Conservation (phyloP, 2,888 invertebrate genomes). For the Arenicola marina region DNA sequence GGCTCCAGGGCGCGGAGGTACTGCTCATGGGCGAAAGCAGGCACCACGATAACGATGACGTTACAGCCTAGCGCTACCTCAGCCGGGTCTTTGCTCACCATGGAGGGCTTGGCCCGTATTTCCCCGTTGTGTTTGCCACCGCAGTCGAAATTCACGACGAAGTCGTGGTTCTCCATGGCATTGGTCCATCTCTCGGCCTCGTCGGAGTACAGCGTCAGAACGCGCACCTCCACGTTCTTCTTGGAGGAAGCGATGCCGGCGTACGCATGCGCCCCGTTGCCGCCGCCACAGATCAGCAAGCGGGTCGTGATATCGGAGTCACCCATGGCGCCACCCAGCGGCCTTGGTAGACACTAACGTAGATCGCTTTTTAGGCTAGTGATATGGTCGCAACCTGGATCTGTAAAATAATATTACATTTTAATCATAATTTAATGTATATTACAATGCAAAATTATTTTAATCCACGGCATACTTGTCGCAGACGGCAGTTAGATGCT, state of each 20-base stretch:
- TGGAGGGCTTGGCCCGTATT: slow-evolving; percentile 35
- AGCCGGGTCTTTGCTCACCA: slow-evolving; percentile 41
- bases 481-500: too few species aligned
- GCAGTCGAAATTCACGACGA: slow-evolving; percentile 25
- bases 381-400: too few species aligned
- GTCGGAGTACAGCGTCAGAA: slow-evolving; percentile 40
- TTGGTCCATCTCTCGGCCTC: slow-evolving; percentile 44
- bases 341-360: too few species aligned
- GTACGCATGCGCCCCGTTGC: slow-evolving; percentile 46
- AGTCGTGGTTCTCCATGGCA: slow-evolving; percentile 30
- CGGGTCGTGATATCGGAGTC: too few species aligned
- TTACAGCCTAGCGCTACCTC: slow-evolving; percentile 36
- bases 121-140: background rate
- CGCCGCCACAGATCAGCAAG: slow-evolving; percentile 40
- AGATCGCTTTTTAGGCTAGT: too few species aligned
- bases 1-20: slow-evolving; percentile 40
- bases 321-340: too few species aligned
- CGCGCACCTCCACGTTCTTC: slow-evolving; percentile 34
- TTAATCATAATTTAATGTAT: too few species aligned
- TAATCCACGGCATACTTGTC: too few species aligned
- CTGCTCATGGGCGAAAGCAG: slow-evolving; percentile 44
- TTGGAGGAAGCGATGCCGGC: slow-evolving; percentile 36
- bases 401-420: too few species aligned
- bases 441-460: too few species aligned
- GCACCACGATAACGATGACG: slow-evolving; percentile 42